Evolutionary conservation across 2,113 vertebrate species (phyloP).

Genomic region (mouse (Mus musculus)): GRCm39 chr17:79610501-79611000

Average conservation of each 20-base stretch:
- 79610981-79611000: neutral
- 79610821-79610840: neutral
- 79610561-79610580: too few species aligned
- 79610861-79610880: neutral
- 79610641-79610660: too few species aligned
- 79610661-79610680: neutral
- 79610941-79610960: accelerated
- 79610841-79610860: neutral
- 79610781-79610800: slow-evolving; percentile 25
- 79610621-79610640: too few species aligned
- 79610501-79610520: too few species aligned
- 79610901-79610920: neutral
- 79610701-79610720: neutral
- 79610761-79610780: too few species aligned
- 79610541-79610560: too few species aligned
- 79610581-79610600: too few species aligned
- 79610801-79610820: neutral
- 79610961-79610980: neutral
- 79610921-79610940: neutral
- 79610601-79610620: too few species aligned
- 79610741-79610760: neutral
- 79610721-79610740: neutral
- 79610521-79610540: too few species aligned
- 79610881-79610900: neutral
- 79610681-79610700: neutral